Conservation (phyloP, 1,140 invertebrate species). For the Cotesia chilonis region DNA sequence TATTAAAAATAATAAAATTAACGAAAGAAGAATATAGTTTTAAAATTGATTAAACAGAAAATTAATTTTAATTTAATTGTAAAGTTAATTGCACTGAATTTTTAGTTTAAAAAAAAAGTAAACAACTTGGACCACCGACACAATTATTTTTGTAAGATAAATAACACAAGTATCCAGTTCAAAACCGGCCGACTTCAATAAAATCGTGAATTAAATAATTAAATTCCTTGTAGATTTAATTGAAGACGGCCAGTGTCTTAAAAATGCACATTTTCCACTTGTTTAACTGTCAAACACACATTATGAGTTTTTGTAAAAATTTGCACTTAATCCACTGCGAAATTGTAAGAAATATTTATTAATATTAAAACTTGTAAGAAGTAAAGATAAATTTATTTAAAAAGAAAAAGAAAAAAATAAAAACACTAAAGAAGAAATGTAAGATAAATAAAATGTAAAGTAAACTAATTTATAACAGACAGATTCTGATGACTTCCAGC, state of each 20-base stretch:
- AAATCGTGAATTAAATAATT: not conserved
- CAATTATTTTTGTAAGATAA: conserved; percentile 29
- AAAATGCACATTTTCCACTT: conserved; percentile 1
- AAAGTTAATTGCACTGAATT: not conserved
- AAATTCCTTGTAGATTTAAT: conserved; percentile 32
- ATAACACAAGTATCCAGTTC: conserved; percentile 49
- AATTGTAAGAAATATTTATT: too few species aligned
- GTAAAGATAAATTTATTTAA: not conserved
- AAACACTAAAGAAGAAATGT: not conserved
- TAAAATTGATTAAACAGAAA: too few species aligned
- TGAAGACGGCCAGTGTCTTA: conserved; percentile 44
- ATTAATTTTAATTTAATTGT: too few species aligned
- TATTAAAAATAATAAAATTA: too few species aligned
- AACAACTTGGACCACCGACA: conserved; percentile 52
- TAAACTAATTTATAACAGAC: not conserved
- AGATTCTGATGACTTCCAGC: conserved; percentile 41
- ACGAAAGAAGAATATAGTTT: too few species aligned
- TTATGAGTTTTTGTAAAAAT: not conserved
- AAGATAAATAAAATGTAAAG: not conserved
- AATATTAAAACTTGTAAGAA: too few species aligned
- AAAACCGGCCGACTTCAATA: conserved; percentile 51
- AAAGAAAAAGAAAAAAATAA: not conserved
- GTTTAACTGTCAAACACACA: conserved; percentile 38
- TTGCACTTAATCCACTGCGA: too few species aligned
- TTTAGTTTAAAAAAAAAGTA: conserved; percentile 12